Base-by-base conservation (phyloP, 2,888 invertebrate species). In the Euclidia mi region DNA sequence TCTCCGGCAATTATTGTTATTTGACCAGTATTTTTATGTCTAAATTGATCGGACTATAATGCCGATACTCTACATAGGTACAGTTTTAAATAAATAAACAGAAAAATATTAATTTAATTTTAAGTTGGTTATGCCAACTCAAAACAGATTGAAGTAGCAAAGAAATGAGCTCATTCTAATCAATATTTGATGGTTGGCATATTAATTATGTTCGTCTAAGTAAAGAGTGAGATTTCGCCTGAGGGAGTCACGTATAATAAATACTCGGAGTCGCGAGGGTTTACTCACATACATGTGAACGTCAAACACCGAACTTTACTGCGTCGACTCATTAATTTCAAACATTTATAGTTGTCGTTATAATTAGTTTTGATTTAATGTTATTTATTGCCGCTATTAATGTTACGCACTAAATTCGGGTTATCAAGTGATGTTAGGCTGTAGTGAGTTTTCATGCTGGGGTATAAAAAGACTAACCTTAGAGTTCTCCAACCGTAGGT, bases 131-230 rank as follows among this genome's bases (percentile, higher is more conserved):
- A n/a, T n/a, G n/a, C n/a, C n/a, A n/a, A n/a, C n/a, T n/a, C n/a
- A n/a, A n/a, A n/a, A n/a, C n/a, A n/a, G n/a, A n/a, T n/a, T n/a
- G n/a, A n/a, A n/a, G n/a, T n/a, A n/a, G n/a, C n/a, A n/a, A n/a
- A n/a, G n/a, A n/a, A n/a, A n/a, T n/a, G n/a, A n/a, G 6, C 7
- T 25, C 14, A 10, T 29, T 29, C 12, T 42, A 29, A 25, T 45
- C 34, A 35, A 45, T 20, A 34, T 20, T 37, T 15, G n/a, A 12
- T 25, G 20, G 20, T 6, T 25, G 20, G 3, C 7, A 45, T 25
- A 71, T 71, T 66, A 51, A 61, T 71, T 66, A 57, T 56, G 45
- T 55, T 70, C 53, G 50, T 55, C 37, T 58, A 41, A 50, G 34
- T 61, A 61, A 71, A 66, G 46, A 55, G 48, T 17, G 42, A 57